phyloP scores from a whole-genome alignment of 2,113 vertebrate genomes.

The Otus sunia region DNA sequence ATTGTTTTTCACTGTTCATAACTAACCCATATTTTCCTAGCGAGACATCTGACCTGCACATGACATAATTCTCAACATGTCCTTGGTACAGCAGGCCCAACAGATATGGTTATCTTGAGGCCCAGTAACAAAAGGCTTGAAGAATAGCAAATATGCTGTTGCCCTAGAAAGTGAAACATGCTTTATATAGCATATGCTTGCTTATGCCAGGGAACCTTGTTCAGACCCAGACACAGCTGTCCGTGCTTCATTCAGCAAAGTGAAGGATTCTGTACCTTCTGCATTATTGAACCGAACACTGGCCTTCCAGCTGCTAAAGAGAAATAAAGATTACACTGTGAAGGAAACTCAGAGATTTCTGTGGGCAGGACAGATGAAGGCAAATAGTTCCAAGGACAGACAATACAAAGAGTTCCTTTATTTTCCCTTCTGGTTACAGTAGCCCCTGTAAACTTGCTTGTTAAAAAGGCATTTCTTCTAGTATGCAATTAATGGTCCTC shows the following conservation, averaged over 20 bases:
- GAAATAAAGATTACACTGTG: background rate
- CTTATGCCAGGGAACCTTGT: background rate
- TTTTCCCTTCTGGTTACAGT: background rate
- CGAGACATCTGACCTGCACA: background rate
- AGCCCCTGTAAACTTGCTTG: background rate
- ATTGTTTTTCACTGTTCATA: background rate
- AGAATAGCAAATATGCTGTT: background rate
- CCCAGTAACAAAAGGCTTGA: background rate
- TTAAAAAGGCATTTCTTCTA: slow-evolving; percentile 12
- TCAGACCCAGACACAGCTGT: background rate
- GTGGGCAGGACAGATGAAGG: background rate
- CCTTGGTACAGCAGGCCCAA: background rate
- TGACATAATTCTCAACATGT: background rate
- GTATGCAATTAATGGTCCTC: background rate
- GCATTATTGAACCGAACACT: fast-evolving
- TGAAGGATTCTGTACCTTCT: background rate
- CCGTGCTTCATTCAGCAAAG: background rate
- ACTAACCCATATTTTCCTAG: background rate
- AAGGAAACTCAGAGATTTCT: background rate
- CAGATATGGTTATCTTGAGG: background rate
- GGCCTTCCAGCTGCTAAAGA: background rate
- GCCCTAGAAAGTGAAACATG: background rate
- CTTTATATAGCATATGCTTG: background rate
- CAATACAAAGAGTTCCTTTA: background rate
- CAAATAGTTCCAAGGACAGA: background rate